These are phyloP conservation scores for Rattus rattus DNA, from an alignment of 2,113 vertebrate species.

Conservation along the genomic window DNA sequence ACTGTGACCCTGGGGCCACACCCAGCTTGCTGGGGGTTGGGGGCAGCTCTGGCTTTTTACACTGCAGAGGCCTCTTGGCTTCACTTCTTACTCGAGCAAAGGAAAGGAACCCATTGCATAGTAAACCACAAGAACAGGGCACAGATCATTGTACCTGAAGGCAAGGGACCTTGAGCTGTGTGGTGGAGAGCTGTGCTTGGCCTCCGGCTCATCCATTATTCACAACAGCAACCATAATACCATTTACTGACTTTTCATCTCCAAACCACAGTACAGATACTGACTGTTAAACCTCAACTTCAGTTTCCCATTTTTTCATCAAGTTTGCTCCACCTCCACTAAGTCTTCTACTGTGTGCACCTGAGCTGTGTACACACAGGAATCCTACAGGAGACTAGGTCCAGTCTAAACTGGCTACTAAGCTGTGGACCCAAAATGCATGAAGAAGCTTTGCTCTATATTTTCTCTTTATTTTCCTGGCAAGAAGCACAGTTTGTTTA, in stretches of 20 bases:
- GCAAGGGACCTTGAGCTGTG: background rate
- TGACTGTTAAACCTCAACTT: slow-evolving; percentile 14
- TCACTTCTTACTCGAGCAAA: background rate
- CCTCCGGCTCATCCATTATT: slow-evolving; percentile 31
- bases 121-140: background rate
- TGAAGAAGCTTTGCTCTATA: background rate
- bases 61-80: background rate
- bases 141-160: background rate
- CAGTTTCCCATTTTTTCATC: background rate
- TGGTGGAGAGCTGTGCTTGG: background rate
- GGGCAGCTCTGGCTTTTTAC: background rate
- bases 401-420: background rate
- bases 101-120: background rate
- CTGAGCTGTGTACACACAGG: background rate
- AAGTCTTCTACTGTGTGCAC: background rate
- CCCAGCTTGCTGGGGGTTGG: background rate
- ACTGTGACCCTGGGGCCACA: background rate
- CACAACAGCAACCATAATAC: background rate
- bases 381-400: no score
- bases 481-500: background rate
- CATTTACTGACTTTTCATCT: slow-evolving; percentile 40
- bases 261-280: slow-evolving; percentile 18
- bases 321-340: background rate
- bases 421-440: background rate
- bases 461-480: background rate